A percentile compares a stretch with the other conserved stretches of the same genome.
Evolutionary conservation across 2,797 vertebrate genomes (phyloP).

Genomic region (Esox lucius): DNA sequence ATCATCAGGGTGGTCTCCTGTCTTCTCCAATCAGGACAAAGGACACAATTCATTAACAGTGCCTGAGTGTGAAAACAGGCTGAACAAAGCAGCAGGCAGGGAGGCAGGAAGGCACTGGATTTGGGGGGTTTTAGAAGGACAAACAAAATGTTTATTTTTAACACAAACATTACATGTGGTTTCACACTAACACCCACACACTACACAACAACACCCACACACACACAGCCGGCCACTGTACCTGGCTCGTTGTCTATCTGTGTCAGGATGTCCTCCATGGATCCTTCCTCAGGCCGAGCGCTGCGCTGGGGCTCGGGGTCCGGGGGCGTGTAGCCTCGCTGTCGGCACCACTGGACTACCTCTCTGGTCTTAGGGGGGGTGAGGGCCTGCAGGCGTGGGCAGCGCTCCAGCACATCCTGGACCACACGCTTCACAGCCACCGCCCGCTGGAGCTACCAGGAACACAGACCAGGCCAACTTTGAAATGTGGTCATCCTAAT

Average conservation of each 20-base stretch:
- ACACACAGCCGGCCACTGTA: constrained; percentile 45
- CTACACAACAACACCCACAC: background rate
- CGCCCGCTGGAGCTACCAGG: constrained; percentile 89
- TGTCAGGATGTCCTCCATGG: constrained; percentile 94
- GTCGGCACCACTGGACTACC: constrained; percentile 93
- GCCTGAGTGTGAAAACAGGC: constrained; percentile 19
- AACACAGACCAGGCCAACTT: constrained; percentile 17
- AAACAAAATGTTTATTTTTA: no score
- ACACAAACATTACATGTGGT: no score
- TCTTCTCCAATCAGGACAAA: constrained; percentile 48
- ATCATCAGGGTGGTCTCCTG: constrained; percentile 35
- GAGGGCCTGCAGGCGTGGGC: constrained; percentile 85
- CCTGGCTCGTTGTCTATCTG: constrained; percentile 96
- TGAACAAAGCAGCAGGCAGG: background rate
- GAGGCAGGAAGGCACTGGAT: constrained; percentile 19
- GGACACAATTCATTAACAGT: constrained; percentile 49
- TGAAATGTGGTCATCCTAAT: no score
- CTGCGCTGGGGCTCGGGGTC: constrained; percentile 82
- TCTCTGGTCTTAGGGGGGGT: constrained; percentile 89
- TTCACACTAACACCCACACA: constrained; percentile 11
- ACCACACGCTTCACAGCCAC: constrained; percentile 89
- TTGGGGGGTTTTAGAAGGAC: constrained; percentile 1
- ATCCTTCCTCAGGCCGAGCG: constrained; percentile 78
- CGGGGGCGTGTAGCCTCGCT: constrained; percentile 90
- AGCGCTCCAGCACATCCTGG: constrained; percentile 89